Evolutionary conservation across 2,888 invertebrate species (phyloP).

Genomic region (Acheta domesticus): DNA sequence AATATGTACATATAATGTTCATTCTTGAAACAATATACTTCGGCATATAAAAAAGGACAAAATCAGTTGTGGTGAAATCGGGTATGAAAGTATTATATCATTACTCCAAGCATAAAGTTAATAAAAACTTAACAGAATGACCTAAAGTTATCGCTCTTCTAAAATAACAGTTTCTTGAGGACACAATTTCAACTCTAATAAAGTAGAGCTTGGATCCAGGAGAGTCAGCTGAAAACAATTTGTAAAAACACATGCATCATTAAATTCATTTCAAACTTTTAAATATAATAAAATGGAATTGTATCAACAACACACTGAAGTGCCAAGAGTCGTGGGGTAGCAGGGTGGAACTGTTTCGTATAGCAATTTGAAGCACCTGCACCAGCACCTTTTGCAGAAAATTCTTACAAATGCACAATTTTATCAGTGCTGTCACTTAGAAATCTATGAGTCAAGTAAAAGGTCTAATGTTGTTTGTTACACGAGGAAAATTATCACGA

Average conservation of each 20-base stretch:
- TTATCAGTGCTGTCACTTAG: no score
- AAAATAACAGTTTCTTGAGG: slow-evolving; percentile 93
- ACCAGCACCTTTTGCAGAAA: no score
- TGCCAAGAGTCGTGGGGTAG: no score
- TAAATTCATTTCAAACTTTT: neutral
- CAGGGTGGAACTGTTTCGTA: no score
- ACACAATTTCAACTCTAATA: slow-evolving; percentile 79
- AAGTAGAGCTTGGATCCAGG: slow-evolving; percentile 69
- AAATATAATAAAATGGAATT: no score
- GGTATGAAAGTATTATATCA: slow-evolving; percentile 5
- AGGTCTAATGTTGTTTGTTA: no score
- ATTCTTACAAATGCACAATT: no score
- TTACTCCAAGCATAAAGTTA: neutral
- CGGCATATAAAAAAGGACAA: neutral
- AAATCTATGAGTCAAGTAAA: no score
- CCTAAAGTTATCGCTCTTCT: slow-evolving; percentile 77
- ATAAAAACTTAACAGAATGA: slow-evolving; percentile 1
- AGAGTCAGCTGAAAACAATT: slow-evolving; percentile 66
- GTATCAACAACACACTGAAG: no score
- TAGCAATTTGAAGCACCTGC: no score
- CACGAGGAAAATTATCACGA: no score
- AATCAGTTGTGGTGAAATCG: neutral
- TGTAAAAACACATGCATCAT: slow-evolving; percentile 28
- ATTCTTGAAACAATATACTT: slow-evolving; percentile 19
- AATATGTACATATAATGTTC: slow-evolving; percentile 28